phyloP scores from a whole-genome alignment of 2,797 vertebrate genomes.

The Moxostoma hubbsi region DNA sequence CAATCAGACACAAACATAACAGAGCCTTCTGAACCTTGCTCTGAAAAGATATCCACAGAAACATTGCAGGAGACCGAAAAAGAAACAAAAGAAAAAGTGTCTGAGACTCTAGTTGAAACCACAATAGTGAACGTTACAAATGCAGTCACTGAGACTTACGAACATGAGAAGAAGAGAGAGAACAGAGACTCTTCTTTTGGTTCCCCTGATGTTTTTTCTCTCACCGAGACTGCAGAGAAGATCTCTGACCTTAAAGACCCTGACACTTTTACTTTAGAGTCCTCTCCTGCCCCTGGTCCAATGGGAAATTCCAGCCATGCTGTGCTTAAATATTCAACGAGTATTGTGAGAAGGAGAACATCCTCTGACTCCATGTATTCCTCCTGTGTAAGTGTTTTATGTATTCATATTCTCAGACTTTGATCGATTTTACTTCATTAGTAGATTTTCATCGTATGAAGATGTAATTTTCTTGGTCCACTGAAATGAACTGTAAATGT shows the following conservation, averaged over 20 bases:
- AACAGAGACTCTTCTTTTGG: conserved; percentile 1
- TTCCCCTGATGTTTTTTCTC: not conserved
- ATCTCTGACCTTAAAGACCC: conserved; percentile 26
- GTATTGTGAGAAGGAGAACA: conserved; percentile 61
- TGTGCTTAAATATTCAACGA: conserved; percentile 44
- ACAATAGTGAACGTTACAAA: not conserved
- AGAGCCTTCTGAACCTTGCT: not conserved
- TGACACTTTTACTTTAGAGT: not conserved
- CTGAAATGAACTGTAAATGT: no score
- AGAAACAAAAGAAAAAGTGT: not conserved
- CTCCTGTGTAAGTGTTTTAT: conserved; percentile 64
- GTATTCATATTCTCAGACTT: not conserved
- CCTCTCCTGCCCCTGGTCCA: not conserved
- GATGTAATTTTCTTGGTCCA: no score
- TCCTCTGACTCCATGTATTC: conserved; percentile 68
- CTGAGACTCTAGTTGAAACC: not conserved
- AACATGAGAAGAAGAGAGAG: conserved; percentile 1
- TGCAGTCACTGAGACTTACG: not conserved
- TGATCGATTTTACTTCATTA: no score
- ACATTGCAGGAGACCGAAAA: not conserved
- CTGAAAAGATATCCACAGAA: not conserved
- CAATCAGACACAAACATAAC: not conserved
- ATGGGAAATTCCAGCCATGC: conserved; percentile 26
- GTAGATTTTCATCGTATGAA: not conserved
- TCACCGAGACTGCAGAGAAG: not conserved